Conservation (phyloP, 1,140 invertebrate genomes). For the Orchestia grillus region DNA sequence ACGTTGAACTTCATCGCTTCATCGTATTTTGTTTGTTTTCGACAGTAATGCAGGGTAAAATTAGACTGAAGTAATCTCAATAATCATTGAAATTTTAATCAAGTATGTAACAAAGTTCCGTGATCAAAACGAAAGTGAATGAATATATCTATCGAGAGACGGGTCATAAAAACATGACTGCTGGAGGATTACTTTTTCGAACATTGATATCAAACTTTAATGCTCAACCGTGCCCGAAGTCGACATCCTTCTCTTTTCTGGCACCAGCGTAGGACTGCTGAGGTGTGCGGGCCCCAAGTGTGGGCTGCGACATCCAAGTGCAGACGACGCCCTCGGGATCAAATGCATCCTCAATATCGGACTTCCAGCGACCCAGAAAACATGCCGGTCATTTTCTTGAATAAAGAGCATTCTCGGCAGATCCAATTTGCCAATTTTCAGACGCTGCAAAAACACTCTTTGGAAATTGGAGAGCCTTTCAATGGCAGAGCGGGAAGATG, state of each 20-base stretch:
- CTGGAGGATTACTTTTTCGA: neutral
- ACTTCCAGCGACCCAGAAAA: neutral
- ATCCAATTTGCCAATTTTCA: neutral
- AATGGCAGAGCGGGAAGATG: neutral
- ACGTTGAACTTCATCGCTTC: too few relatives aligned
- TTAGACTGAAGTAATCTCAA: neutral
- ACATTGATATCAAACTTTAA: neutral
- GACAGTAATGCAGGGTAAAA: neutral
- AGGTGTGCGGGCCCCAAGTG: neutral
- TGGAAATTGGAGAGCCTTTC: neutral
- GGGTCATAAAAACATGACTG: neutral
- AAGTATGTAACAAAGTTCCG: neutral
- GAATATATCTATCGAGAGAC: neutral
- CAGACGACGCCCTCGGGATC: neutral
- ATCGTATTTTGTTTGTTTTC: neutral
- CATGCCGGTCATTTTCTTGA: neutral
- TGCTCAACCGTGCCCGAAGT: neutral
- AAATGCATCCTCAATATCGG: constrained; percentile 7
- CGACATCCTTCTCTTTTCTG: neutral
- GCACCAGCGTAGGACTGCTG: neutral
- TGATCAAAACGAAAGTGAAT: neutral
- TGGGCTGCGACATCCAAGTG: neutral
- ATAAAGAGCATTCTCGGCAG: neutral
- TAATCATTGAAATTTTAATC: neutral
- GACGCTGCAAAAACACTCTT: neutral